A percentile compares a stretch with the other conserved stretches of the same genome.
Conservation (phyloP, 1,140 invertebrate genomes). For the Leptestheria dahalacensis region DNA sequence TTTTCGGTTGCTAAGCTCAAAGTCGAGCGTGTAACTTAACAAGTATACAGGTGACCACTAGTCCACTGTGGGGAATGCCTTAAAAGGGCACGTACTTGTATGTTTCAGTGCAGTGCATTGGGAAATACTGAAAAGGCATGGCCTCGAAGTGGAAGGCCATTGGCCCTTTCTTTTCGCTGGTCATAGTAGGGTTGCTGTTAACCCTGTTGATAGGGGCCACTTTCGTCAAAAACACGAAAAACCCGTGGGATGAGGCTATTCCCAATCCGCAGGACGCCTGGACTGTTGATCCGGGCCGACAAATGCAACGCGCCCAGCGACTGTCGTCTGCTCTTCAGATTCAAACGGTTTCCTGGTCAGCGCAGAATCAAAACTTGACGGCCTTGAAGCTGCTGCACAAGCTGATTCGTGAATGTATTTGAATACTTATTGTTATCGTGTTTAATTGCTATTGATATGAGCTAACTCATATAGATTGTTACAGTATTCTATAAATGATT, state of each 20-base stretch:
- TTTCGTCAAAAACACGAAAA: background rate
- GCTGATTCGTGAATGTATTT: constrained; percentile 20
- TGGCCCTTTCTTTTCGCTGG: background rate
- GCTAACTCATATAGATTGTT: no score
- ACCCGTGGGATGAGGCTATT: background rate
- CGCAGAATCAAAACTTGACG: constrained; percentile 16
- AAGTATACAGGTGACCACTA: no score
- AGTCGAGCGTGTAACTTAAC: no score
- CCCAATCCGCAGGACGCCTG: background rate
- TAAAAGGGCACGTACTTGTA: no score
- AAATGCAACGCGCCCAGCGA: constrained; percentile 11
- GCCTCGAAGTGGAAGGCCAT: background rate
- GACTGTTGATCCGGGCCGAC: background rate
- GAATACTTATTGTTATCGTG: constrained; percentile 13
- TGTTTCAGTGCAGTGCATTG: no score
- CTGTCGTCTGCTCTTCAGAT: constrained; percentile 20
- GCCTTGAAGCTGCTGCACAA: constrained; percentile 18
- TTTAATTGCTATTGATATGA: background rate
- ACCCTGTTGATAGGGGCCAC: background rate
- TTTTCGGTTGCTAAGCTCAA: no score
- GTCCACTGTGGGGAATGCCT: no score
- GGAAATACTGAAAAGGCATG: background rate
- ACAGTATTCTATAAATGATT: no score
- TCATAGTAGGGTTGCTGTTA: background rate
- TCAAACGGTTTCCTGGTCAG: constrained; percentile 19